Percentiles rank a stretch among this genome's conserved stretches.
Evolutionary conservation across 2,113 vertebrate species (phyloP).

Genomic region (Eptesicus fuscus): DNA sequence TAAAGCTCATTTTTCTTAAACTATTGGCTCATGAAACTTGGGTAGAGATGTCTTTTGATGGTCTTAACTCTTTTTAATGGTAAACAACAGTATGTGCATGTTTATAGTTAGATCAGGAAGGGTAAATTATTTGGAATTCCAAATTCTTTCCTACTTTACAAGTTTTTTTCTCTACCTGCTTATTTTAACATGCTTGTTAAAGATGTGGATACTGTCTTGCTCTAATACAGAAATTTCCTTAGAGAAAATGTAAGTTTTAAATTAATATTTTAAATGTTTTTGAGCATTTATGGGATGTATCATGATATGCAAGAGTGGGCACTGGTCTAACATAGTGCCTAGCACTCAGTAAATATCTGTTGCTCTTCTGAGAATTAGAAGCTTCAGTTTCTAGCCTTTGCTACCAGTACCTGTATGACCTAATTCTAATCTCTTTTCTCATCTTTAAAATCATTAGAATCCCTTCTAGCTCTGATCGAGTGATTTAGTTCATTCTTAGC

Average conservation of each 20-base stretch:
- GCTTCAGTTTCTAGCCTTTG: background rate
- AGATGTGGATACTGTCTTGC: background rate
- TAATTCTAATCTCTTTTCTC: background rate
- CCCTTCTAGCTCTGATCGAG: background rate
- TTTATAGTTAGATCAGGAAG: background rate
- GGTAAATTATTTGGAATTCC: constrained; percentile 18
- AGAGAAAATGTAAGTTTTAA: background rate
- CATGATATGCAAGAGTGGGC: background rate
- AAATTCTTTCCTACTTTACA: background rate
- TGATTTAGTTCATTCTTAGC: background rate
- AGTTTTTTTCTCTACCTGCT: background rate
- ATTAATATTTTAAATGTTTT: background rate
- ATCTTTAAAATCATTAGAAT: background rate
- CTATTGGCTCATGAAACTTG: constrained; percentile 18
- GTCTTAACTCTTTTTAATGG: background rate
- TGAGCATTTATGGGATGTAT: background rate
- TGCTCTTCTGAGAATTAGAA: background rate
- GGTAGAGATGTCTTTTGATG: background rate
- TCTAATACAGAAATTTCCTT: background rate
- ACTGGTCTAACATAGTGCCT: background rate
- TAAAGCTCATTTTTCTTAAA: constrained; percentile 23
- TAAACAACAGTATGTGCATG: background rate
- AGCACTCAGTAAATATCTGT: background rate
- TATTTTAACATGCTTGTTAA: constrained; percentile 21
- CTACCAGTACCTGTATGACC: background rate